A percentile compares a stretch with the other conserved stretches of the same genome.
Evolutionary conservation across 2,888 invertebrate genomes (phyloP).

Genomic region (Drosophila bunnanda): DNA sequence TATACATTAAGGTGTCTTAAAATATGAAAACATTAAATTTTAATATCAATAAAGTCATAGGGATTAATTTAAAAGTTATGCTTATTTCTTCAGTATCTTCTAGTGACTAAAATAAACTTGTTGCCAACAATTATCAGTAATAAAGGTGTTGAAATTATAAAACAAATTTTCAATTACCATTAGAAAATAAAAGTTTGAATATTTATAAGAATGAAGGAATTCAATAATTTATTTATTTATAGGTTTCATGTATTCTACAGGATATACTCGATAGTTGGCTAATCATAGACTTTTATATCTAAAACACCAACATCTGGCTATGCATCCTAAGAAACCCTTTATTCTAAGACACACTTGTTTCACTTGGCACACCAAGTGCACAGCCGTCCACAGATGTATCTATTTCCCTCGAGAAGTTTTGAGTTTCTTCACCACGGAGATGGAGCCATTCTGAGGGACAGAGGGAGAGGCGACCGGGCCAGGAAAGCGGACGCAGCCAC

Average conservation of each 20-base stretch:
- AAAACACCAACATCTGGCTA: constrained; percentile 17
- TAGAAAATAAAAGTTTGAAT: too few species aligned
- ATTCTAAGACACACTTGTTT: constrained; percentile 53
- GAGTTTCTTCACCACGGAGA: constrained; percentile 33
- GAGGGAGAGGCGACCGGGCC: neutral
- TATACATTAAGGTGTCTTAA: neutral
- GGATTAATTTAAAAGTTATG: neutral
- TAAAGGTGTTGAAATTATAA: too few species aligned
- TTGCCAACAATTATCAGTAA: neutral
- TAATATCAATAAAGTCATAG: neutral
- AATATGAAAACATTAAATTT: too few species aligned
- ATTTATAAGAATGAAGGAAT: neutral
- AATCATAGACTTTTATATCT: neutral
- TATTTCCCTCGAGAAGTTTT: constrained; percentile 38
- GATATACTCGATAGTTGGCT: neutral
- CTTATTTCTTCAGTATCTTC: neutral
- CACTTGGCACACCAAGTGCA: constrained; percentile 37
- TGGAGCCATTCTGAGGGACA: neutral
- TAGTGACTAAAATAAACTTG: too few species aligned
- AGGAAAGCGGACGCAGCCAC: constrained; percentile 73
- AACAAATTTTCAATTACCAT: too few species aligned
- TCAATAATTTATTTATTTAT: neutral
- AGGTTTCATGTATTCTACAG: neutral
- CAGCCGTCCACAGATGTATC: constrained; percentile 40
- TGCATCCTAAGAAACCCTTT: constrained; percentile 2